A percentile compares a stretch with the other conserved stretches of the same genome.
phyloP scores from a whole-genome alignment of 2,888 invertebrate genomes.

The Xylota segnis region DNA sequence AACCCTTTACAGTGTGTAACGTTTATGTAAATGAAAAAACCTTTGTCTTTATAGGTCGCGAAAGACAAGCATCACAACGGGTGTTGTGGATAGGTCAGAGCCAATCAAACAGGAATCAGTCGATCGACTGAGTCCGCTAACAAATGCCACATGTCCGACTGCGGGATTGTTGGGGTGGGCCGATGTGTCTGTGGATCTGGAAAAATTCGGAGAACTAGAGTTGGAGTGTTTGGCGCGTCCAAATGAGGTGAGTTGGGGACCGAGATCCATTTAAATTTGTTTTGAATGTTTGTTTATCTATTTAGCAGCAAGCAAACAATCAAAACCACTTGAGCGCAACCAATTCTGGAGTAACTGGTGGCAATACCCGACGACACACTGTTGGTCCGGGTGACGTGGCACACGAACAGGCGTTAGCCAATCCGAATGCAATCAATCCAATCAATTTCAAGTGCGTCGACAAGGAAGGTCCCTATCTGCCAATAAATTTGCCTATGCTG shows the following conservation, averaged over 20 bases:
- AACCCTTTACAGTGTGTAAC: constrained; percentile 31
- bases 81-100: constrained; percentile 86
- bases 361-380: constrained; percentile 93
- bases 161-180: constrained; percentile 81
- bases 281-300: background rate
- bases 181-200: constrained; percentile 83
- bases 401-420: constrained; percentile 90
- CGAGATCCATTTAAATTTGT: background rate
- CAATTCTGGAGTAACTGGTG: constrained; percentile 78
- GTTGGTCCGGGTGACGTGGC: constrained; percentile 96
- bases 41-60: constrained; percentile 82
- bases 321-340: constrained; percentile 80
- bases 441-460: constrained; percentile 83
- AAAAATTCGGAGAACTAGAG: constrained; percentile 83
- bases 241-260: constrained; percentile 80
- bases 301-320: constrained; percentile 78
- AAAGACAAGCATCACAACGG: constrained; percentile 88
- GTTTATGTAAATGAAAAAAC: constrained; percentile 37
- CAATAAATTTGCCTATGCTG: constrained; percentile 92
- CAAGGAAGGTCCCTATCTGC: constrained; percentile 88
- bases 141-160: constrained; percentile 79
- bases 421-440: constrained; percentile 82
- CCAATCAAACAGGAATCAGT: constrained; percentile 83
- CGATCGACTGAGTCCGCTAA: constrained; percentile 84
- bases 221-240: constrained; percentile 82